Conservation (phyloP, 2,797 vertebrate species). For the Anguilla anguilla region DNA sequence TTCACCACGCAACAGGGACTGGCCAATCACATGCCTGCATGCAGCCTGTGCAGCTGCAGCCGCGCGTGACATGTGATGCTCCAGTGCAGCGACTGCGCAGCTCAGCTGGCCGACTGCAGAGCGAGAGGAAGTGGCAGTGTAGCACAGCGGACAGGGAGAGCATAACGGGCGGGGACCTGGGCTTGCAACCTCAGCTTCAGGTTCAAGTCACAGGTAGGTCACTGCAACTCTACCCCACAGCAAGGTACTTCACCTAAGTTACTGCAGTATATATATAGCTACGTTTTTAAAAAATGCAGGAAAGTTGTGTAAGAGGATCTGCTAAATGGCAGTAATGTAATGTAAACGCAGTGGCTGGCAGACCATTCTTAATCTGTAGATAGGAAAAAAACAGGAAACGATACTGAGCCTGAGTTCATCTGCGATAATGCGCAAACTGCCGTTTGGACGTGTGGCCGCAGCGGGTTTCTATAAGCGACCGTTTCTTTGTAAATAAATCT, state of each 20-base stretch:
- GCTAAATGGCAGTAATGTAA: too few relatives aligned
- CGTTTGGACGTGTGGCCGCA: neutral
- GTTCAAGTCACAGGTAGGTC: too few relatives aligned
- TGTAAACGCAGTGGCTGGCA: too few relatives aligned
- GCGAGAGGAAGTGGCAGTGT: neutral
- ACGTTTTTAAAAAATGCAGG: too few relatives aligned
- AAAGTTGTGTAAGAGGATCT: too few relatives aligned
- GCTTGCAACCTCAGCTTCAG: too few relatives aligned
- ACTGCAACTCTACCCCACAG: too few relatives aligned
- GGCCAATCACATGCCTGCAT: neutral
- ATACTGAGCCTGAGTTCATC: neutral
- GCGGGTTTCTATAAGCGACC: neutral
- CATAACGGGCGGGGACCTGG: too few relatives aligned
- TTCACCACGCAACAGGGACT: neutral
- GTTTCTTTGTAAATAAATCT: neutral
- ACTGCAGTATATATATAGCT: too few relatives aligned
- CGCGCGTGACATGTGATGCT: neutral
- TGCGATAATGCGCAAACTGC: neutral
- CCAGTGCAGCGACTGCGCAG: neutral
- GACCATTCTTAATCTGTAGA: neutral
- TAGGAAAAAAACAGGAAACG: neutral
- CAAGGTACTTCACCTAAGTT: too few relatives aligned
- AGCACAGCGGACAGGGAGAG: too few relatives aligned
- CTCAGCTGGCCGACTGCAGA: neutral
- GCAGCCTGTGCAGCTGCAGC: neutral